phyloP scores from a whole-genome alignment of 2,797 vertebrate genomes.

The Sebastes nivosus region DNA sequence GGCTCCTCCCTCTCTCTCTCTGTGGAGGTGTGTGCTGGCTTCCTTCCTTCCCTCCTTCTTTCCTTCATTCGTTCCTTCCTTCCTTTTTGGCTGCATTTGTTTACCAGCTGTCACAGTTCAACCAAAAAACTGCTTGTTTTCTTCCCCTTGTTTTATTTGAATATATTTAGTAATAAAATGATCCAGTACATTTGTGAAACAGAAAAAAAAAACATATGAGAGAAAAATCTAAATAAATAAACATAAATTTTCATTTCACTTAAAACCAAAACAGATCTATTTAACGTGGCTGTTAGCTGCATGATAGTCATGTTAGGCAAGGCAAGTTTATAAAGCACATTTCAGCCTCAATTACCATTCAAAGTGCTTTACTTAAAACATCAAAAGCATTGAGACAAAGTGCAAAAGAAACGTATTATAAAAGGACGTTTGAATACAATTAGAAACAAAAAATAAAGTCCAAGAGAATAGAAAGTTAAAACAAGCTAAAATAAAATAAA shows the following conservation, averaged over 20 bases:
- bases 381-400: too few species aligned
- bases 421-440: too few species aligned
- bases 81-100: neutral
- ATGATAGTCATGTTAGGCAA: neutral
- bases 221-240: neutral
- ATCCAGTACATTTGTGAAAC: neutral
- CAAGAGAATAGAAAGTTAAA: too few species aligned
- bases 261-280: neutral
- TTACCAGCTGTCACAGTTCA: neutral
- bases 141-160: neutral
- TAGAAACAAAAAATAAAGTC: too few species aligned
- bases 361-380: too few species aligned
- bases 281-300: neutral
- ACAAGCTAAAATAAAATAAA: too few species aligned
- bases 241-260: too few species aligned
- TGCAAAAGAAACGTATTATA: too few species aligned
- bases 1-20: slow-evolving; percentile 85
- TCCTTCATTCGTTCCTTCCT: neutral
- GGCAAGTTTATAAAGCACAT: too few species aligned
- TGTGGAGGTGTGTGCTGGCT: slow-evolving; percentile 84
- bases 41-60: neutral
- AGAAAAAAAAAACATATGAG: neutral
- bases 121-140: neutral
- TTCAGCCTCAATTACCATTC: too few species aligned
- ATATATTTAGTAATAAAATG: neutral